These are phyloP conservation scores for Pristionchus fissidentatus DNA, from an alignment of 2,888 invertebrate genomes.

Conservation along the genomic window DNA sequence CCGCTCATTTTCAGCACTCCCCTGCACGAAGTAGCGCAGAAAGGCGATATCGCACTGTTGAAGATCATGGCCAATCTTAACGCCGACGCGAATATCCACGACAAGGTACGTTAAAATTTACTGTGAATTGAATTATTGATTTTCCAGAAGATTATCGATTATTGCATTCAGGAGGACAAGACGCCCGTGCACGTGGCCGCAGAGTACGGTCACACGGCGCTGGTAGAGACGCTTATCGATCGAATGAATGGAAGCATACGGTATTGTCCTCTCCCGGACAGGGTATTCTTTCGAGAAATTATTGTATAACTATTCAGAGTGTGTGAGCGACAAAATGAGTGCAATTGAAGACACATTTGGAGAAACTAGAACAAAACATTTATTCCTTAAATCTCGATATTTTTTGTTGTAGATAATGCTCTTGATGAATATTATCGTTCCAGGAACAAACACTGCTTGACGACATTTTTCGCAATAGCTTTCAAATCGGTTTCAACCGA, in stretches of 20 bases:
- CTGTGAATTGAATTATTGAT: too few relatives aligned
- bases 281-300: not conserved
- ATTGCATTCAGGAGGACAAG: slow-evolving; percentile 83
- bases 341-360: too few relatives aligned
- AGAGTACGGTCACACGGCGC: slow-evolving; percentile 93
- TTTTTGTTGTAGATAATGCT: not conserved
- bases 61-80: slow-evolving; percentile 95
- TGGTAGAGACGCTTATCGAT: slow-evolving; percentile 95
- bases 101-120: too few relatives aligned
- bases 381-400: too few relatives aligned
- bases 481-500: too few relatives aligned
- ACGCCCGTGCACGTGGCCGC: slow-evolving; percentile 98
- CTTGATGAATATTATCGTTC: not conserved
- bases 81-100: slow-evolving; percentile 93
- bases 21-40: slow-evolving; percentile 93
- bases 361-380: too few relatives aligned
- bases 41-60: slow-evolving; percentile 93
- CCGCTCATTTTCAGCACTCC: slow-evolving; percentile 84
- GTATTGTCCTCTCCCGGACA: too few relatives aligned
- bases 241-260: slow-evolving; percentile 91
- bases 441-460: not conserved
- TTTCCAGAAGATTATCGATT: not conserved
- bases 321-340: too few relatives aligned
- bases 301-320: not conserved
- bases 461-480: too few relatives aligned